These are phyloP conservation scores for Oreocharis arfaki DNA, from an alignment of 2,113 vertebrate genomes.

Conservation along the genomic window DNA sequence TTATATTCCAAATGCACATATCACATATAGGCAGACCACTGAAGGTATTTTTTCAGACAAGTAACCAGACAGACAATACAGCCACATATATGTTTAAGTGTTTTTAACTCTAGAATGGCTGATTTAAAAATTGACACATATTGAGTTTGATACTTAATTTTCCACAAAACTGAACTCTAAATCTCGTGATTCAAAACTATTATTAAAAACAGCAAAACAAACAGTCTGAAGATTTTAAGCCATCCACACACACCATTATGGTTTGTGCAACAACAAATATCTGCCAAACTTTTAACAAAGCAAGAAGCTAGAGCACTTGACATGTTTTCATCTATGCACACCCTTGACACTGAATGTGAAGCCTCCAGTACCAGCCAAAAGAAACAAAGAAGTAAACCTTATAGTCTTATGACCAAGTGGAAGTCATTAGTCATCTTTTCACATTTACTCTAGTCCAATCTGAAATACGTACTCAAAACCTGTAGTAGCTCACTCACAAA, in stretches of 20 bases:
- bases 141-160: not conserved
- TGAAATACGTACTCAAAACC: not conserved
- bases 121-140: not conserved
- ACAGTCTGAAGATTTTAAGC: not conserved
- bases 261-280: not conserved
- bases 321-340: not conserved
- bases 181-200: not conserved
- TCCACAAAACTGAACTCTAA: not conserved
- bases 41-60: not conserved
- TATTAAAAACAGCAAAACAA: not conserved
- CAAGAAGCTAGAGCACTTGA: not conserved
- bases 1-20: not conserved
- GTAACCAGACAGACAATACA: not conserved
- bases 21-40: not conserved
- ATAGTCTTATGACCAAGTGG: not conserved
- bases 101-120: not conserved
- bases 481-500: not conserved
- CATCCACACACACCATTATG: not conserved
- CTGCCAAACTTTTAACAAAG: not conserved
- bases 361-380: not conserved
- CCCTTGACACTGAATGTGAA: not conserved
- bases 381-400: not conserved
- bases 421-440: not conserved
- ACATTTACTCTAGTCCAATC: not conserved
- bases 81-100: not conserved